Percentiles rank a stretch among this genome's conserved stretches.
Conservation (phyloP, 2,113 vertebrate genomes). For the Brachypteracias leptosomus region DNA sequence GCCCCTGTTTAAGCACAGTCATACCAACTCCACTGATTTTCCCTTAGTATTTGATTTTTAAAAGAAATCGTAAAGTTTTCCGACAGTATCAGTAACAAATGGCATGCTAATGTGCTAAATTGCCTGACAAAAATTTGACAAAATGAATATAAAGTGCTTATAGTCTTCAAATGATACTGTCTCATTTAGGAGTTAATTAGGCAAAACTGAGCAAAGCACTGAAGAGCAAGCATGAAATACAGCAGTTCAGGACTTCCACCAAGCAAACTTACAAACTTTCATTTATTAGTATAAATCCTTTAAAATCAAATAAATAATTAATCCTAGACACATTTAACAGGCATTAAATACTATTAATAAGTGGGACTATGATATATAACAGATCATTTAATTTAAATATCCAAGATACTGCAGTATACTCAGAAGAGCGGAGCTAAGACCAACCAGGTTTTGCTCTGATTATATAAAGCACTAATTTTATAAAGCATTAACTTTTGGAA, state of each 20-base stretch:
- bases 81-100: conserved; percentile 10
- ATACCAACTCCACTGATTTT: background rate
- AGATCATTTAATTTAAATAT: background rate
- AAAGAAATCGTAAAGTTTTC: background rate
- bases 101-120: conserved; percentile 12
- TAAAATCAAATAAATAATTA: background rate
- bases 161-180: background rate
- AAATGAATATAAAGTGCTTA: conserved; percentile 42
- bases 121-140: background rate
- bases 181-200: conserved; percentile 40
- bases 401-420: background rate
- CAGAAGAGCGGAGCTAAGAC: background rate
- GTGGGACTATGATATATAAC: background rate
- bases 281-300: background rate
- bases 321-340: background rate
- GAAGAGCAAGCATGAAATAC: background rate
- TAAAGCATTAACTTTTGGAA: background rate
- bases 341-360: background rate
- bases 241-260: background rate
- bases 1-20: background rate
- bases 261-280: background rate
- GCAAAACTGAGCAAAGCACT: background rate
- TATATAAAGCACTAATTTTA: background rate
- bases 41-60: background rate
- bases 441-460: background rate